Conservation (phyloP, 1,140 invertebrate genomes). For the Anadara kagoshimensis region DNA sequence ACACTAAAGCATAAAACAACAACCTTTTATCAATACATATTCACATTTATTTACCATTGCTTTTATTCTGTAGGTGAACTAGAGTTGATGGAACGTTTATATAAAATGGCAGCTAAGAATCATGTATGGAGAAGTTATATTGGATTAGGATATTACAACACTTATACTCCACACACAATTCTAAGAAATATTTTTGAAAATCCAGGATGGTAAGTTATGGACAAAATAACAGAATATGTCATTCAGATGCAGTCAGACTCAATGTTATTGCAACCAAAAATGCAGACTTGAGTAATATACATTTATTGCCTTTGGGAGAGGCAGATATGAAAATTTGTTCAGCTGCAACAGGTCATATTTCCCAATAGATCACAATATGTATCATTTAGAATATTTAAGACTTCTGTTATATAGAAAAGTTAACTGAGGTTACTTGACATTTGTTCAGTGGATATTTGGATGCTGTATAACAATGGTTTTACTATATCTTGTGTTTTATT, state of each 20-base stretch:
- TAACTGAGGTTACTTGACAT: not conserved
- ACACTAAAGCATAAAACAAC: not conserved
- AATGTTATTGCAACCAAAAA: too few species aligned
- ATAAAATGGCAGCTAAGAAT: slow-evolving; percentile 89
- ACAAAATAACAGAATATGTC: too few species aligned
- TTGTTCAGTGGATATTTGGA: not conserved
- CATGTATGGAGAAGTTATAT: slow-evolving; percentile 97
- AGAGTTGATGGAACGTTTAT: slow-evolving; percentile 87
- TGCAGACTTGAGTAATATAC: too few species aligned
- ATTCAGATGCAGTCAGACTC: too few species aligned
- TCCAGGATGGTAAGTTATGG: slow-evolving; percentile 90
- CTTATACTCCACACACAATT: slow-evolving; percentile 95
- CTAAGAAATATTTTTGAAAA: slow-evolving; percentile 99
- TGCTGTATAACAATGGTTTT: not conserved
- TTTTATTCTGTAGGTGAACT: slow-evolving; percentile 83
- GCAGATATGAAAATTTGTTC: too few species aligned
- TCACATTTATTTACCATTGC: not conserved
- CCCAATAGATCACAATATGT: too few species aligned
- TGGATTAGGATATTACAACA: slow-evolving; percentile 99
- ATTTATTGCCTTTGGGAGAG: too few species aligned
- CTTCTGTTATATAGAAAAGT: not conserved
- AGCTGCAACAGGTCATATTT: too few species aligned
- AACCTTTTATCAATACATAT: not conserved
- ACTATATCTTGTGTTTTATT: not conserved
- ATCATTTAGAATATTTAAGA: not conserved